Evolutionary conservation across 2,888 invertebrate genomes (phyloP).

Genomic region (Lacanobia wlatinum): DNA sequence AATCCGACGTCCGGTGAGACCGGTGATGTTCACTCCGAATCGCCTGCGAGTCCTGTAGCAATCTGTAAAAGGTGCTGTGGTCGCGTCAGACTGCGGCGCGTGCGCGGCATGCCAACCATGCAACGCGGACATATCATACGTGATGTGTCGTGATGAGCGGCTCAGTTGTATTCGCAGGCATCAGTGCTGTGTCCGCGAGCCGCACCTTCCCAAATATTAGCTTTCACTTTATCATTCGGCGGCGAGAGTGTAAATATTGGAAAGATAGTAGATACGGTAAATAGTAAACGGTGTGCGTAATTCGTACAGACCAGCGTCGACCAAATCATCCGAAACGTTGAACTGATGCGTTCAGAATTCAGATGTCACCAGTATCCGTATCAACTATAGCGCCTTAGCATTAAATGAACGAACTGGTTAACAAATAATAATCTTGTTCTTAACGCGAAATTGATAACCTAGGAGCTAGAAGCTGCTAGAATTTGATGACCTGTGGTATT

Average conservation of each 20-base stretch:
- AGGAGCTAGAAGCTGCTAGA: too few species aligned
- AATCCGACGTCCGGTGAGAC: not conserved
- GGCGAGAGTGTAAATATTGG: conserved; percentile 33
- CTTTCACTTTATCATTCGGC: conserved; percentile 56
- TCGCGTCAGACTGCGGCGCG: not conserved
- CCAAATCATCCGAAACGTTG: too few species aligned
- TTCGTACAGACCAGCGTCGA: too few species aligned
- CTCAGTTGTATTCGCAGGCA: not conserved
- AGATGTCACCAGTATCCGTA: too few species aligned
- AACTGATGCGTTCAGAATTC: too few species aligned
- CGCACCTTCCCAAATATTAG: conserved; percentile 26
- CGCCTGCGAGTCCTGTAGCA: not conserved
- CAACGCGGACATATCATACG: not conserved
- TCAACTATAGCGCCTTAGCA: too few species aligned
- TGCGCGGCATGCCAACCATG: conserved; percentile 14
- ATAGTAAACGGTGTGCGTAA: too few species aligned
- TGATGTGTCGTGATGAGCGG: not conserved
- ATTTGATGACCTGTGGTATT: too few species aligned
- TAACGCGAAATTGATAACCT: too few species aligned
- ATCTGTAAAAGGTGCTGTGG: not conserved
- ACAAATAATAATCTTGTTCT: too few species aligned
- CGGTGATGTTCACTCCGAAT: not conserved
- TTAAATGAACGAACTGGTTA: too few species aligned
- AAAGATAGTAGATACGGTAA: conserved; percentile 17
- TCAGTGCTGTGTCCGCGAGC: not conserved